These are phyloP conservation scores for Nymphicus hollandicus DNA, from an alignment of 2,113 vertebrate species.

Conservation along the genomic window DNA sequence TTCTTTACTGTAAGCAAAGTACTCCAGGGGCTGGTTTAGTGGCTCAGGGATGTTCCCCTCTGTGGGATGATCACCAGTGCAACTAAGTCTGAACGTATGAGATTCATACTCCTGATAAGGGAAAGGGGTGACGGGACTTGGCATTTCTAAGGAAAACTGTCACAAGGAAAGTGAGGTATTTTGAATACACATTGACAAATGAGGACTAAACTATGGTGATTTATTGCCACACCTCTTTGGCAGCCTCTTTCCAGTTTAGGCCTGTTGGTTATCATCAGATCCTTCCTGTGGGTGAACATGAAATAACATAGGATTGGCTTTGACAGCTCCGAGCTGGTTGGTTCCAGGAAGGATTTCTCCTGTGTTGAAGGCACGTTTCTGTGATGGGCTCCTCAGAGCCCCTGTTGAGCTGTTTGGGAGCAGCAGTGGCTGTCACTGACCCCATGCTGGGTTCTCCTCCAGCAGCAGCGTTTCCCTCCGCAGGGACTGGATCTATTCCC, in stretches of 20 bases:
- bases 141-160: not conserved
- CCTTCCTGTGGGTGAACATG: not conserved
- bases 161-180: not conserved
- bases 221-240: not conserved
- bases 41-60: not conserved
- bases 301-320: not conserved
- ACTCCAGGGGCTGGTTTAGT: not conserved
- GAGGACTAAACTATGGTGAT: not conserved
- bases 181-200: not conserved
- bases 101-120: not conserved
- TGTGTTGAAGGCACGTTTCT: not conserved
- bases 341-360: not conserved
- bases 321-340: not conserved
- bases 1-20: not conserved
- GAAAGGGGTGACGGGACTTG: not conserved
- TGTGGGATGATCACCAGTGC: not conserved
- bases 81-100: accelerated
- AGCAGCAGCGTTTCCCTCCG: not conserved
- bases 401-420: not conserved
- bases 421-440: not conserved
- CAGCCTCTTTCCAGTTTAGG: not conserved
- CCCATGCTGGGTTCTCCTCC: accelerated
- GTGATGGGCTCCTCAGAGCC: not conserved
- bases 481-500: not conserved
- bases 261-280: not conserved